Evolutionary conservation across 53 echinoderm and acorn worm genomes (phyloP).

Genomic region (Echinarachnius parma): DNA sequence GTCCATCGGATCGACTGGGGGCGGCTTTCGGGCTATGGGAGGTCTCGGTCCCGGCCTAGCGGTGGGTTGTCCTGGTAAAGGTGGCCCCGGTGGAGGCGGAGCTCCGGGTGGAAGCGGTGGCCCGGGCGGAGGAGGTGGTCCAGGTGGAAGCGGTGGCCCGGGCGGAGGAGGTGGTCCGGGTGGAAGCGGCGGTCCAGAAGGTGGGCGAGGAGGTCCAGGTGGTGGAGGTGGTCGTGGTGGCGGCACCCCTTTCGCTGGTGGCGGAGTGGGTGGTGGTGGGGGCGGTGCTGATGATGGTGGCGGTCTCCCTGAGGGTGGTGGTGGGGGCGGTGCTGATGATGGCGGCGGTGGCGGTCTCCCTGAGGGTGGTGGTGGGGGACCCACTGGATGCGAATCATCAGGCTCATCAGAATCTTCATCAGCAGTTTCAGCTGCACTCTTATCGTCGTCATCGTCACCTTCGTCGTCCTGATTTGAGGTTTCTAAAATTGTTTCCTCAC

Average conservation of each 20-base stretch:
- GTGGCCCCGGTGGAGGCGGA: too few species aligned
- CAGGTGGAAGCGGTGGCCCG: background rate
- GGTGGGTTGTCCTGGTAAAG: too few species aligned
- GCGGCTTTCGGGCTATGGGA: too few species aligned
- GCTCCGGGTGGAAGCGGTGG: background rate
- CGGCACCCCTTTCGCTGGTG: background rate
- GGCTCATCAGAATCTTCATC: background rate
- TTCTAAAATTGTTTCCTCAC: too few species aligned
- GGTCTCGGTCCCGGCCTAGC: too few species aligned
- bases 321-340: background rate
- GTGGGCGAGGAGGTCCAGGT: background rate
- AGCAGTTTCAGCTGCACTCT: background rate
- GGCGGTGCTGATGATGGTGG: background rate
- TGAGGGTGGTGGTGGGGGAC: background rate
- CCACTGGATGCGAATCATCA: background rate
- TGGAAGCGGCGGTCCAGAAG: background rate
- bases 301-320: background rate
- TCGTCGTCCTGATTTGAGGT: too few species aligned
- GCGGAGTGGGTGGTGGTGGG: background rate
- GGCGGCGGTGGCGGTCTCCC: background rate
- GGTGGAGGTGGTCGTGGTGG: background rate
- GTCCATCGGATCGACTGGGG: too few species aligned
- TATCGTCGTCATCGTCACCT: background rate
- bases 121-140: background rate
- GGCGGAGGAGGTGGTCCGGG: background rate